Evolutionary conservation across 2,888 invertebrate genomes (phyloP).

Genomic region (Parnassius apollo): DNA sequence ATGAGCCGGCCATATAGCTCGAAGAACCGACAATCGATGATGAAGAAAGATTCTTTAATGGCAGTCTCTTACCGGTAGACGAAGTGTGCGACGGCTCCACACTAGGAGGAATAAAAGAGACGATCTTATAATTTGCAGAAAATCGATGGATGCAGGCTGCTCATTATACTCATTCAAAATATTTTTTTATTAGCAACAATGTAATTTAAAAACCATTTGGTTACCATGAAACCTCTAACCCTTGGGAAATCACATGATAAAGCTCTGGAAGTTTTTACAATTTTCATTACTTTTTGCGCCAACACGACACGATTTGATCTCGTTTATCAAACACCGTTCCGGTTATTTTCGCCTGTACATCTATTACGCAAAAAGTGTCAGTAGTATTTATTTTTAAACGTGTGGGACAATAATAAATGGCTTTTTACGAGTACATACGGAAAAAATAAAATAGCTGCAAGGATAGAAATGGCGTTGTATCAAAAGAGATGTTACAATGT

Average conservation of each 20-base stretch:
- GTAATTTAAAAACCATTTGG: slow-evolving; percentile 45
- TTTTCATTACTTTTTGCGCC: slow-evolving; percentile 22
- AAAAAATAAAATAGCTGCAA: neutral
- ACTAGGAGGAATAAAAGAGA: no score
- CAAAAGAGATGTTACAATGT: no score
- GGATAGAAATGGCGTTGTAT: no score
- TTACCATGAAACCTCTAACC: slow-evolving; percentile 43
- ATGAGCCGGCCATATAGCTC: no score
- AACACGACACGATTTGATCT: slow-evolving; percentile 17
- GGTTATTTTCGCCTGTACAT: slow-evolving; percentile 13
- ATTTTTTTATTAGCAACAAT: slow-evolving; percentile 38
- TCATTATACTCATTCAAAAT: neutral
- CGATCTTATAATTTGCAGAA: no score
- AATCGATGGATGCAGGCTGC: no score
- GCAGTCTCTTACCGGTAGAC: no score
- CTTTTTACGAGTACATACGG: slow-evolving; percentile 3
- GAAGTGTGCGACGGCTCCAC: no score
- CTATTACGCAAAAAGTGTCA: slow-evolving; percentile 17
- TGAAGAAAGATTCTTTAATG: no score
- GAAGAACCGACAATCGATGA: no score
- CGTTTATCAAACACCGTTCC: slow-evolving; percentile 16
- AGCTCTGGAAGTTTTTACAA: slow-evolving; percentile 34
- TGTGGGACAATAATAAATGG: slow-evolving; percentile 4
- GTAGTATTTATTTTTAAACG: slow-evolving; percentile 19
- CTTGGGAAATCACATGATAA: slow-evolving; percentile 45